phyloP scores from a whole-genome alignment of 2,797 vertebrate species.

The Leptoclinus maculatus region DNA sequence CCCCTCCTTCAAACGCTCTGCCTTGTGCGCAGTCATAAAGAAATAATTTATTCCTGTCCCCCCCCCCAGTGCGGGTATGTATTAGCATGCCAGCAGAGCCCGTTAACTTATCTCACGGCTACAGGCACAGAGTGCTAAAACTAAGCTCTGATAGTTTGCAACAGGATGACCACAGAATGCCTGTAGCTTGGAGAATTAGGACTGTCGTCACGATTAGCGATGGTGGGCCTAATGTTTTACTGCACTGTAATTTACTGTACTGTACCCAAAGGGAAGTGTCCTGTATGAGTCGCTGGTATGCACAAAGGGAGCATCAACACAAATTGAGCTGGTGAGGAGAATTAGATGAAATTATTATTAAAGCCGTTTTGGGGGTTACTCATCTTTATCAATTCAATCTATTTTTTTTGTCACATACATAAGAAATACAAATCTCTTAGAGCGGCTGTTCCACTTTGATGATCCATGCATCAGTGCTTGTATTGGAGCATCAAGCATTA shows the following conservation, averaged over 20 bases:
- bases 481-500: conserved; percentile 37
- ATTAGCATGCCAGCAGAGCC: conserved; percentile 76
- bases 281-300: conserved; percentile 41
- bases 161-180: conserved; percentile 75
- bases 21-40: conserved; percentile 75
- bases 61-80: conserved; percentile 60
- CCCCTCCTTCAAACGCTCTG: conserved; percentile 60
- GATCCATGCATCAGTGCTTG: conserved; percentile 44
- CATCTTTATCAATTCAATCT: conserved; percentile 19
- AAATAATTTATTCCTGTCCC: conserved; percentile 76
- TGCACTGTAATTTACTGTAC: conserved; percentile 56
- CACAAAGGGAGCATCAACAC: conserved; percentile 45
- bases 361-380: conserved; percentile 24
- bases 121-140: conserved; percentile 78
- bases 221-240: conserved; percentile 72
- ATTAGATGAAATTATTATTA: conserved; percentile 36
- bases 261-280: conserved; percentile 29
- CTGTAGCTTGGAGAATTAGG: conserved; percentile 78
- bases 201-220: conserved; percentile 75
- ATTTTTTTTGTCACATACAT: conserved; percentile 4
- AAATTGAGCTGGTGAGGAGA: conserved; percentile 43
- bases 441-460: conserved; percentile 39
- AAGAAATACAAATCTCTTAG: conserved; percentile 37
- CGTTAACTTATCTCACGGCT: conserved; percentile 81
- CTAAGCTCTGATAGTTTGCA: conserved; percentile 81